Base-by-base conservation (phyloP, 64 coral and sea anemone species). In the Cladopsammia gracilis region DNA sequence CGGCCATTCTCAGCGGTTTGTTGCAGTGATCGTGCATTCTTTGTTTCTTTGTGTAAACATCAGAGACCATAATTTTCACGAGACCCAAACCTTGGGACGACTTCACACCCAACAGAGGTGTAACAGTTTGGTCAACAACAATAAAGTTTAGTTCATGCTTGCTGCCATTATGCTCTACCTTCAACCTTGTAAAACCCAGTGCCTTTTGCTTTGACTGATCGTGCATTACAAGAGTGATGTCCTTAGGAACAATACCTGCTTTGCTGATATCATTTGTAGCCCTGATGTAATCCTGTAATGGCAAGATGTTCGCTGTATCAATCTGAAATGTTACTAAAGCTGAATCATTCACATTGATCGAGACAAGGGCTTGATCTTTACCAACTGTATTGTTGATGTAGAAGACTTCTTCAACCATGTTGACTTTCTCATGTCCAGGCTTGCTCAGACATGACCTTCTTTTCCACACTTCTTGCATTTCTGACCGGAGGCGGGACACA, bases 121-220 rank as follows among this genome's bases (percentile, higher is more conserved):
- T 88, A 88, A 88, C 85, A 42, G 19, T 25, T 73, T 73, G 66
- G 69, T 65, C 64, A 86, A 86, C 83, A 56, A 88, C 26, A 25
- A 89, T 64, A 87, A 77, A 89, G 88, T 90, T 79, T 44, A 90
- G 61, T 70, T 80, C 76, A 90, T 90, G 75, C 49, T 80, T 90
- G 88, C 59, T 90, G 48, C 76, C 75, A 49, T 90, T 34, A 90
- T 80, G 76, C 61, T 65, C 65, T 19, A 90, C 88, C 54, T 71
- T 81, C 75, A 80, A 59, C 75, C 76, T 90, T 54, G 76, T 62
- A 90, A 74, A 90, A 57, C 76, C 88, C 45, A 81, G 49, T 64
- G 88, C 75, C 88, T 90, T 90, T 81, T 74, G 42, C 62, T 90
- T 90, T 59, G 75, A 90, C 47, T 69, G 88, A 80, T 81, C 87